These are phyloP conservation scores for Bombus consobrinus DNA, from an alignment of 1,140 invertebrate species.

Conservation along the genomic window DNA sequence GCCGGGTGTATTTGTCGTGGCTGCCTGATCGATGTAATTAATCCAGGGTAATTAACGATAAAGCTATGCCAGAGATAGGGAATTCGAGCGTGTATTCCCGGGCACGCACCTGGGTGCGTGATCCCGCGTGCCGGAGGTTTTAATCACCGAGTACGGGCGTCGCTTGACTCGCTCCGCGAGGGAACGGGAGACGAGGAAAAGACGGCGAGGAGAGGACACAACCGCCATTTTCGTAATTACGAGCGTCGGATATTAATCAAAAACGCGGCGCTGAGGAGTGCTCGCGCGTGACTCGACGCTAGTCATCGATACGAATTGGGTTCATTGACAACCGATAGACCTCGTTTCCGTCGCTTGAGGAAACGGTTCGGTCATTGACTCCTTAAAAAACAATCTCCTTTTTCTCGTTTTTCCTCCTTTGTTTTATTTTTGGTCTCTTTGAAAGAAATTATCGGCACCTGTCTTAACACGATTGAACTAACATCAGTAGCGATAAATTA, in stretches of 20 bases:
- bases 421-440: too few relatives aligned
- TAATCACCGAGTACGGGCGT: conserved; percentile 45
- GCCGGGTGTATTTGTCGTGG: conserved; percentile 13
- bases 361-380: not conserved
- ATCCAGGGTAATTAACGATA: conserved; percentile 54
- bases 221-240: conserved; percentile 55
- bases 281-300: not conserved
- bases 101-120: conserved; percentile 51
- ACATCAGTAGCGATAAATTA: too few relatives aligned
- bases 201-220: conserved; percentile 44
- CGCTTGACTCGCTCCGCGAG: not conserved
- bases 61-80: conserved; percentile 14
- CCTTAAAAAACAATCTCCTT: too few relatives aligned
- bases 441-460: too few relatives aligned
- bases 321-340: not conserved
- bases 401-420: too few relatives aligned
- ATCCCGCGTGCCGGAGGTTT: conserved; percentile 49
- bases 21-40: conserved; percentile 50
- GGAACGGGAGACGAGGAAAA: conserved; percentile 1
- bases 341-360: too few relatives aligned
- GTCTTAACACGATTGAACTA: too few relatives aligned
- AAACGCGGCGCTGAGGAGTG: not conserved
- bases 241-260: conserved; percentile 51
- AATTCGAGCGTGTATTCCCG: conserved; percentile 32
- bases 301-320: not conserved